Base-by-base conservation (phyloP, 2,113 vertebrate genomes). In the Colinus virginianus region DNA sequence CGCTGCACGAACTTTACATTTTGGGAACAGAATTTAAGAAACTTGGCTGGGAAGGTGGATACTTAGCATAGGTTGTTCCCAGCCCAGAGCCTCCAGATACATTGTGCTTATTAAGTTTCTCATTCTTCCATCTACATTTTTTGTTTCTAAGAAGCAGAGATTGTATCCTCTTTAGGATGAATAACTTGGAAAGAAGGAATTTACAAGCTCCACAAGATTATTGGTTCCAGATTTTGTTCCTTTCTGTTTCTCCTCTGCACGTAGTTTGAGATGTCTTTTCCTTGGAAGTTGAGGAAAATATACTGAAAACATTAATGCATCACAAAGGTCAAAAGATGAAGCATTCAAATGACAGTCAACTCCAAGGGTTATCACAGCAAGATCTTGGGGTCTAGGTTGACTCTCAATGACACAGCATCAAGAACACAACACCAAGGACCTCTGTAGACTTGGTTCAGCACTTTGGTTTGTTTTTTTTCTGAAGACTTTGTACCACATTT, bases 151-250 rank as follows among this genome's bases (percentile, higher is more conserved):
- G 81, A 90, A 84, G 89, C 81, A 94, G 78, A 89, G 87, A 23
- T 83, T 4, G 1, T 91, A 95, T 87, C 59, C 93, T 94, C 94
- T 95, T 94, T 74, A 93, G 93, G 78, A 93, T 83, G 89, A 93
- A 96, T 93, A 96, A 89, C 91, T 90, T 83, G 63, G 94, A 83
- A 94, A 92, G 93, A 96, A 96, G 83, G 95, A 96, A 95, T 96
- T 96, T 96, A 95, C 96, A 96, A 92, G 95, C 95, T 91, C 84
- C 91, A 89, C 84, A 64, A 96, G 91, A 93, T 96, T 95, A 96
- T 96, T 95, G 64, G 71, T 96, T 96, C 96, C 95, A 96, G 96
- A 95, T 95, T 96, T 94, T 87, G 89, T 95, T 88, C 84, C 67
- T 84, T 81, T 66, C 58, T 45, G 58, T 83, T 69, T 40, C 6